Evolutionary conservation across 2,888 invertebrate species (phyloP), one percentile per base, ranked within the genome.

Genomic region (Cerceris rybyensis): DNA sequence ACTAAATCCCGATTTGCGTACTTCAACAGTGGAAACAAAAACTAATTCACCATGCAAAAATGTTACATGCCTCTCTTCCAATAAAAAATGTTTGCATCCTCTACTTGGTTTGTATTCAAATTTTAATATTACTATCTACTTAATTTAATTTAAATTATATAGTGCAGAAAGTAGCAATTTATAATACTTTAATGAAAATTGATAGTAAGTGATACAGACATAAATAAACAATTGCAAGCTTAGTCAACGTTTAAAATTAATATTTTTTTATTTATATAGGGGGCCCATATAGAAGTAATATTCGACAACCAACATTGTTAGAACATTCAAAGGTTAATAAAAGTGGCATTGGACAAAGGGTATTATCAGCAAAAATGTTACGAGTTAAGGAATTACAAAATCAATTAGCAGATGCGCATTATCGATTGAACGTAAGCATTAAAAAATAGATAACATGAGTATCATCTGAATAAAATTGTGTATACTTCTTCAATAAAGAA

Each of bases 391-490:
- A 96, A 73, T 93, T 96, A 80, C 97, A 97, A 93, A 97, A 96
- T 92, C 96, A 97, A 90, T 90, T 97, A 70, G 94, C 96, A 6
- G 96, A 96, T 91, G 96, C 96, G 0, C 96, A 96, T 90, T 96
- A 95, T 86, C 96, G 96, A 90, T 93, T 97, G 76, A 95, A 96
- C 89, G 96, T 96, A 91, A 93, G 93, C 91, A 74, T 58, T 67
- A 8, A 41, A 69, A n/a, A 7, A 28, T 4, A 28, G 4, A 28
- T n/a, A 50, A 2, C 1, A 46, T 11, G 46, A 28, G 28, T 28
- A 28, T 4, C 55, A 7, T n/a, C 13, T 14, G 5, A 68, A 49
- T 7, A 50, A 6, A 52, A 16, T 16, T 8, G 8, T 28, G 28
- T 28, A 28, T 28, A 28, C 28, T 28, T 4, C 28, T 28, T 28